Evolutionary conservation across 1,140 invertebrate species (phyloP).

Genomic region (Habropoda laboriosa): DNA sequence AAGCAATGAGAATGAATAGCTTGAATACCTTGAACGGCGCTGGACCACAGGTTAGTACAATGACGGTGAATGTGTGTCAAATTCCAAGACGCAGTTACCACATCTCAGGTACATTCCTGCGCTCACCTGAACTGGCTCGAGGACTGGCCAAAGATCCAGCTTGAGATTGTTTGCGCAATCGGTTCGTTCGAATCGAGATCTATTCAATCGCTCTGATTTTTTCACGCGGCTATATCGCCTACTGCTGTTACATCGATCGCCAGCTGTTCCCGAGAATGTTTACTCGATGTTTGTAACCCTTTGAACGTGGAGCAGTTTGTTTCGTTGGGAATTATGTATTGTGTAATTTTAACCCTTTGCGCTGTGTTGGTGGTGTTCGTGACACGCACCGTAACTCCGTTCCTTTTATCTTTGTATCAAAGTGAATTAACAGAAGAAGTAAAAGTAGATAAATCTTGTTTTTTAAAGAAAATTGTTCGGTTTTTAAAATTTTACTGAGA

Average conservation of each 20-base stretch:
- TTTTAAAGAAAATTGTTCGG: too few species aligned
- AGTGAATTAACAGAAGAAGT: too few species aligned
- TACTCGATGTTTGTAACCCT: too few species aligned
- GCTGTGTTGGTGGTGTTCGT: too few species aligned
- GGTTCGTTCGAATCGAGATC: conserved; percentile 3
- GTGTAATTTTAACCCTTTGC: too few species aligned
- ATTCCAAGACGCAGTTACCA: conserved; percentile 61
- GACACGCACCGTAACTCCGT: too few species aligned
- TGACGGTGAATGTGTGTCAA: conserved; percentile 59
- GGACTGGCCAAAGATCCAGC: neutral
- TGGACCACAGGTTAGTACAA: conserved; percentile 80
- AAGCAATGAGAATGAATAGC: conserved; percentile 81
- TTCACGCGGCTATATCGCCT: neutral
- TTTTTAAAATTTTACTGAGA: too few species aligned
- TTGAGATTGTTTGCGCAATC: neutral
- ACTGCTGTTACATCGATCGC: neutral
- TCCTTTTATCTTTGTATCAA: too few species aligned
- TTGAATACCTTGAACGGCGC: conserved; percentile 82
- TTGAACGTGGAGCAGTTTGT: too few species aligned
- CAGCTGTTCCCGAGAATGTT: neutral
- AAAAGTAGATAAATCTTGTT: too few species aligned
- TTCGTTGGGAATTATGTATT: too few species aligned
- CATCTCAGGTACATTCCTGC: conserved; percentile 32
- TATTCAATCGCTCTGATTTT: neutral
- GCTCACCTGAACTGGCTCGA: conserved; percentile 42